Conservation (phyloP, 2,888 invertebrate genomes). For the Allolobophora icterica region DNA sequence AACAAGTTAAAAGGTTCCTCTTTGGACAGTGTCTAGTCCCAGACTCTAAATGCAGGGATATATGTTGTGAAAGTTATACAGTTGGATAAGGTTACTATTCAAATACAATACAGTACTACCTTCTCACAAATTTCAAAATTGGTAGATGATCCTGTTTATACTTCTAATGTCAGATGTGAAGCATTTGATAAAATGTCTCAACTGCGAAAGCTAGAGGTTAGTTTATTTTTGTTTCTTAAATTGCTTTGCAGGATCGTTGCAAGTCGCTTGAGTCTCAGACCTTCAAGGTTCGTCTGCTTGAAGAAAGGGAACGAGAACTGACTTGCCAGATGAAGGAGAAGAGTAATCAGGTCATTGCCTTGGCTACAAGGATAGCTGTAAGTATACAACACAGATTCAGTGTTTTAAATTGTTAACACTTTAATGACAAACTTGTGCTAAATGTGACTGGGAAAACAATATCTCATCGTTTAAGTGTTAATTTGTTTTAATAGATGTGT, state of each 20-base stretch:
- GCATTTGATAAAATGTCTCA: neutral
- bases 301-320: slow-evolving; percentile 56
- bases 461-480: too few species aligned
- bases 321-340: slow-evolving; percentile 55
- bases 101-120: neutral
- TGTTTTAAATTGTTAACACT: neutral
- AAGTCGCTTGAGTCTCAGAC: slow-evolving; percentile 57
- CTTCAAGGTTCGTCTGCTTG: slow-evolving; percentile 53
- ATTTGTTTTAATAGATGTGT: neutral
- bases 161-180: neutral
- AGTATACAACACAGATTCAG: slow-evolving; percentile 18
- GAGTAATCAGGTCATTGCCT: slow-evolving; percentile 38
- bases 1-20: too few species aligned
- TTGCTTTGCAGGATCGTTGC: slow-evolving; percentile 53
- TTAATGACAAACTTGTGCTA: too few species aligned
- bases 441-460: too few species aligned
- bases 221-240: neutral
- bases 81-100: neutral
- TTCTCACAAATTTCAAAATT: neutral
- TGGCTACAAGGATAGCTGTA: slow-evolving; percentile 44
- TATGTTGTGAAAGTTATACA: neutral
- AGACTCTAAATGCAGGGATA: neutral
- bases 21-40: too few species aligned
- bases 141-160: neutral
- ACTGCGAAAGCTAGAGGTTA: neutral